phyloP scores from a whole-genome alignment of 2,888 invertebrate genomes.

The Calameuta filiformis region DNA sequence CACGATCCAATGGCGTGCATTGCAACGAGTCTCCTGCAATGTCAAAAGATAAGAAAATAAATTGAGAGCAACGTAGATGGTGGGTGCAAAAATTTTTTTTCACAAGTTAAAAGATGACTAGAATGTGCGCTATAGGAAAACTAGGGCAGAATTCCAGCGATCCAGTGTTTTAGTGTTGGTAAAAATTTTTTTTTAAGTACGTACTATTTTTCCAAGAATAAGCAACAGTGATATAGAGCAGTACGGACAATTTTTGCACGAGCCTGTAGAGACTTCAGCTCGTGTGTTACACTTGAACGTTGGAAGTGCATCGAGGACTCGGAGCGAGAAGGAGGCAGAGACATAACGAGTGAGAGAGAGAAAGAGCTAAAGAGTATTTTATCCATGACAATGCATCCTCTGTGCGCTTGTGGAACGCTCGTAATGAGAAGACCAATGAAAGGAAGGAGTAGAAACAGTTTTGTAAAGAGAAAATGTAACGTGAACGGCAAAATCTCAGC shows the following conservation, averaged over 20 bases:
- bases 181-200: no score
- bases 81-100: no score
- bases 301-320: not conserved
- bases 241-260: not conserved
- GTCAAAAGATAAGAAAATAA: not conserved
- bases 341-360: not conserved
- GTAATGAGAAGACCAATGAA: not conserved
- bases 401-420: not conserved
- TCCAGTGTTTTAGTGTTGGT: not conserved
- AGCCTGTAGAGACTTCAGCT: not conserved
- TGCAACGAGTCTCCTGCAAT: slow-evolving; percentile 83
- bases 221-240: not conserved
- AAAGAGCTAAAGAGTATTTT: not conserved
- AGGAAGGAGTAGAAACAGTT: not conserved
- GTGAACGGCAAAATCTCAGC: not conserved
- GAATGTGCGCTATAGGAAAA: not conserved
- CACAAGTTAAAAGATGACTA: not conserved
- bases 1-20: slow-evolving; percentile 91
- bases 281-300: not conserved
- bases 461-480: not conserved
- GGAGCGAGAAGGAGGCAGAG: not conserved
- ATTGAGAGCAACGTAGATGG: not conserved
- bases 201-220: not conserved
- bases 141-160: not conserved
- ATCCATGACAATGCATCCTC: not conserved